Evolutionary conservation across 2,888 invertebrate genomes (phyloP).

Genomic region (Ametastegia equiseti): DNA sequence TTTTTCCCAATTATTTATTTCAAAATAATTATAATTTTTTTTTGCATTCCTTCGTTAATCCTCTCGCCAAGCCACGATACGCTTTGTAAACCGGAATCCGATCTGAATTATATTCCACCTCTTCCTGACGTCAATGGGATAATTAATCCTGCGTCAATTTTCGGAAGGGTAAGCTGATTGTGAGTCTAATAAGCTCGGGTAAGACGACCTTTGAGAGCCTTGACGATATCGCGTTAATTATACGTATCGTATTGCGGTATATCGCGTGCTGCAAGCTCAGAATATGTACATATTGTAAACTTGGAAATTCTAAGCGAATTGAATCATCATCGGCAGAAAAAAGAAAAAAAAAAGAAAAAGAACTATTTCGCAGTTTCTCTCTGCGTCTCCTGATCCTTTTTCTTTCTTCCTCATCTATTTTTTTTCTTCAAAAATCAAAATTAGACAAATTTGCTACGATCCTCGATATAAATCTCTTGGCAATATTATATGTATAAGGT

Average conservation of each 20-base stretch:
- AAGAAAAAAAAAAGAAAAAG: too few species aligned
- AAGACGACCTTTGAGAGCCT: neutral
- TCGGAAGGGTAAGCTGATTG: neutral
- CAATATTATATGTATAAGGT: neutral
- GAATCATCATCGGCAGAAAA: too few species aligned
- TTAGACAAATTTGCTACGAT: too few species aligned
- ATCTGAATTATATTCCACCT: neutral
- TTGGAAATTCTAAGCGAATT: too few species aligned
- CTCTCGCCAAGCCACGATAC: neutral
- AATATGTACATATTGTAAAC: neutral
- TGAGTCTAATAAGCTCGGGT: constrained; percentile 18
- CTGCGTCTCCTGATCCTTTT: too few species aligned
- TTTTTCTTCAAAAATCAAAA: neutral
- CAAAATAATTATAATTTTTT: neutral
- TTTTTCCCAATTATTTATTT: neutral
- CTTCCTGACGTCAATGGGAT: neutral
- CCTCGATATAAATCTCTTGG: too few species aligned
- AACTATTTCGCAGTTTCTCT: too few species aligned
- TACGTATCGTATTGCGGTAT: neutral
- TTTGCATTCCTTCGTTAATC: neutral
- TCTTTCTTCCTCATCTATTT: neutral
- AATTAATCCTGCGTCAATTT: constrained; percentile 29
- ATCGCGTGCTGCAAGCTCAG: neutral
- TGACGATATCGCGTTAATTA: neutral
- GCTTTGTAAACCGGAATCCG: neutral